phyloP scores from a whole-genome alignment of 2,888 invertebrate species.

The Dermolepida albohirtum region DNA sequence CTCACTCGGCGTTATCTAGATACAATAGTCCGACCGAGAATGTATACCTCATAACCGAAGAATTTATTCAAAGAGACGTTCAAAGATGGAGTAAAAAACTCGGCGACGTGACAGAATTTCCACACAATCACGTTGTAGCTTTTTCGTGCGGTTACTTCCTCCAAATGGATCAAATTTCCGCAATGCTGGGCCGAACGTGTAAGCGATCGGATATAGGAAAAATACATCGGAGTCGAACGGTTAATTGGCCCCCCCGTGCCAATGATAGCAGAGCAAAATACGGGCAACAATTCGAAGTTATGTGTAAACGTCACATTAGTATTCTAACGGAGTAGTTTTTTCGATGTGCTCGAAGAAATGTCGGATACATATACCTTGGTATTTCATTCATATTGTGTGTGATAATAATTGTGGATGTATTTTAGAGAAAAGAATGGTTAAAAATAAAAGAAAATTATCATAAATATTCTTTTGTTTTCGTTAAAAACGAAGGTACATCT shows the following conservation, averaged over 20 bases:
- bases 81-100: conserved; percentile 16
- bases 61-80: conserved; percentile 21
- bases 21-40: conserved; percentile 12
- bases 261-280: conserved; percentile 22
- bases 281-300: conserved; percentile 32
- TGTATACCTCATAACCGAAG: conserved; percentile 23
- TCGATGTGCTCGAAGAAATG: conserved; percentile 32
- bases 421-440: background rate
- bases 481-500: too few species aligned
- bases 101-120: conserved; percentile 10
- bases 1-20: background rate
- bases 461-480: background rate
- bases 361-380: conserved; percentile 7
- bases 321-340: conserved; percentile 28
- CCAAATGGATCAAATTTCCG: conserved; percentile 13
- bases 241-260: conserved; percentile 14
- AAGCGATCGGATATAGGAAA: conserved; percentile 23
- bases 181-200: background rate
- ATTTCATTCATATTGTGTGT: conserved; percentile 10
- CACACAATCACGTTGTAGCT: background rate
- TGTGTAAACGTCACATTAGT: conserved; percentile 28
- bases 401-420: conserved; percentile 10
- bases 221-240: conserved; percentile 16
- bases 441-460: background rate
- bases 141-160: background rate